phyloP scores from a whole-genome alignment of 1,140 invertebrate genomes.

The Lepidurus couesii region DNA sequence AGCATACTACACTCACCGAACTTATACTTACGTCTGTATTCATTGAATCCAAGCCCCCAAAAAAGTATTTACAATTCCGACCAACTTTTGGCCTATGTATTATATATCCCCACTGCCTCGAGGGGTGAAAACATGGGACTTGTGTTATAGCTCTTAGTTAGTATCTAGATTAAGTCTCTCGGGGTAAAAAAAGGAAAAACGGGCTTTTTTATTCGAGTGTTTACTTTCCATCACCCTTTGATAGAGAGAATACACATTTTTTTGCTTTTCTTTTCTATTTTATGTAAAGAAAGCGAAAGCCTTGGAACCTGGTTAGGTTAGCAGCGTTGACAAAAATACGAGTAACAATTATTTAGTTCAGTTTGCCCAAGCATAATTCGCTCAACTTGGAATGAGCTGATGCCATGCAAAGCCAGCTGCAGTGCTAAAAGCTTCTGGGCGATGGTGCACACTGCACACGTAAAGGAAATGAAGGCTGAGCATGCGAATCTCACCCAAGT shows the following conservation, averaged over 20 bases:
- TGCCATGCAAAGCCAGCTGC: neutral
- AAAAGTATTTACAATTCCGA: neutral
- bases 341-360: neutral
- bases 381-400: slow-evolving; percentile 6
- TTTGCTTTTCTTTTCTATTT: neutral
- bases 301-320: neutral
- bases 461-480: neutral
- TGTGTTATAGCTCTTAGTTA: neutral
- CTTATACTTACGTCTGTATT: slow-evolving; percentile 3
- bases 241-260: neutral
- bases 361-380: neutral
- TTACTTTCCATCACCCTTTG: neutral
- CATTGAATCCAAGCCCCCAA: neutral
- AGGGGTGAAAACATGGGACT: neutral
- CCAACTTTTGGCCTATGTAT: neutral
- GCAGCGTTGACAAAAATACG: neutral
- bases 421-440: neutral
- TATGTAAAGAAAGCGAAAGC: neutral
- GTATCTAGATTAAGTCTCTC: neutral
- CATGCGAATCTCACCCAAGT: neutral
- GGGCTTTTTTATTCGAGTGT: neutral
- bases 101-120: neutral
- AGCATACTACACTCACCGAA: neutral
- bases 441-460: neutral
- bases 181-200: neutral